phyloP scores from a whole-genome alignment of 2,797 vertebrate species.

The Epinephelus malabaricus region DNA sequence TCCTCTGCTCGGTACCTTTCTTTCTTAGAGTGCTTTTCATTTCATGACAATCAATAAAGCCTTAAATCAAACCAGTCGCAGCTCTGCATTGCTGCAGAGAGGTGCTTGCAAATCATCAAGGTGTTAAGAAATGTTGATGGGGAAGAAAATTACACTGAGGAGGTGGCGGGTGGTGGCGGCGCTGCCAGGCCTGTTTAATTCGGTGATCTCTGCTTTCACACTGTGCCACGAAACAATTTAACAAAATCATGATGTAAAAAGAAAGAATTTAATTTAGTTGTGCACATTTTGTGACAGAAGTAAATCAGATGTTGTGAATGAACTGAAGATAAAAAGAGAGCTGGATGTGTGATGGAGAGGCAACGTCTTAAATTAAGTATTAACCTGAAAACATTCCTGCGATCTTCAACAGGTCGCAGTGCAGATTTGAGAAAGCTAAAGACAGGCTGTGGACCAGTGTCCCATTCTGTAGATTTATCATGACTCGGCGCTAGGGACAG shows the following conservation, averaged over 20 bases:
- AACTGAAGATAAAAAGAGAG: not conserved
- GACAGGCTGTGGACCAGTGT: too few species aligned
- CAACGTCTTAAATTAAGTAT: not conserved
- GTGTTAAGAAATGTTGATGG: conserved; percentile 33
- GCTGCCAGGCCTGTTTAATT: not conserved
- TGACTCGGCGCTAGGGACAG: too few species aligned
- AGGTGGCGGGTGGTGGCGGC: not conserved
- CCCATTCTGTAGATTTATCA: too few species aligned
- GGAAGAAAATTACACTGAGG: conserved; percentile 5
- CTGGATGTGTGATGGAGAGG: not conserved
- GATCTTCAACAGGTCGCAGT: not conserved
- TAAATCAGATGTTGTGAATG: not conserved
- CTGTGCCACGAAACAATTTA: not conserved
- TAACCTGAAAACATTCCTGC: not conserved
- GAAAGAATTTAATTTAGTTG: not conserved
- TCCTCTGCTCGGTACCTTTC: not conserved
- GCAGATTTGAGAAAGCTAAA: too few species aligned
- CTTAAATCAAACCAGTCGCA: conserved; percentile 36
- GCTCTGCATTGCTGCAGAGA: conserved; percentile 38
- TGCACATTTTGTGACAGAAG: not conserved
- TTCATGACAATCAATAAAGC: conserved; percentile 39
- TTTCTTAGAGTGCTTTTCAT: conserved; percentile 29
- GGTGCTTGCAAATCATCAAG: conserved; percentile 27
- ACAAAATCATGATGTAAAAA: not conserved
- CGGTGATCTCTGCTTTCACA: not conserved